A percentile compares a stretch with the other conserved stretches of the same genome.
Conservation (phyloP, 2,888 invertebrate species). For the Xylota segnis region DNA sequence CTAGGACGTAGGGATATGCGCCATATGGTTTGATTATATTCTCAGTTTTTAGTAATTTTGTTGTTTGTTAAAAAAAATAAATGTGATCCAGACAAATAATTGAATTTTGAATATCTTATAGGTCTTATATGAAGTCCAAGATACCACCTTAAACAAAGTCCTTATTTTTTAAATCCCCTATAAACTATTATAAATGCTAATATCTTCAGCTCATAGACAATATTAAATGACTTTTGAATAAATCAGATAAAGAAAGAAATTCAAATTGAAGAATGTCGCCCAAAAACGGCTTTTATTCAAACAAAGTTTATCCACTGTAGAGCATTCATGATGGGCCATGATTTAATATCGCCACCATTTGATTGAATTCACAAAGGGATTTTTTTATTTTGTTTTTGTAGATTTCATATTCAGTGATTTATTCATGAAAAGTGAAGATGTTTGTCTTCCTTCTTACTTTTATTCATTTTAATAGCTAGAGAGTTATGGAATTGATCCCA, state of each 20-base stretch:
- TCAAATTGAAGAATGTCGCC: constrained; percentile 10
- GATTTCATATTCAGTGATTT: constrained; percentile 64
- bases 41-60: too few relatives aligned
- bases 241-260: constrained; percentile 44
- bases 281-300: constrained; percentile 39
- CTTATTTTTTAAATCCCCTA: constrained; percentile 1
- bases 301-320: constrained; percentile 34
- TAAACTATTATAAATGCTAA: constrained; percentile 39
- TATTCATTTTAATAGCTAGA: constrained; percentile 31
- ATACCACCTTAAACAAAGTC: background rate
- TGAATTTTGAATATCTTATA: too few relatives aligned
- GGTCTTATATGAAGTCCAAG: too few relatives aligned
- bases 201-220: constrained; percentile 34
- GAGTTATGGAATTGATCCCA: constrained; percentile 54
- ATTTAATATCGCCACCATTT: constrained; percentile 51
- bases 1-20: too few relatives aligned
- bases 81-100: too few relatives aligned
- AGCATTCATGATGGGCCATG: constrained; percentile 31
- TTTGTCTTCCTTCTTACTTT: constrained; percentile 45
- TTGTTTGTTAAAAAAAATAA: too few relatives aligned
- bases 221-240: constrained; percentile 64
- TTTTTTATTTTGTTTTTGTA: constrained; percentile 17
- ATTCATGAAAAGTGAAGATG: constrained; percentile 65
- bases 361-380: constrained; percentile 43
- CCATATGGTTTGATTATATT: too few relatives aligned